A percentile compares a stretch with the other conserved stretches of the same genome.
Conservation (phyloP, 1,140 invertebrate genomes). For the Helicoverpa zea region DNA sequence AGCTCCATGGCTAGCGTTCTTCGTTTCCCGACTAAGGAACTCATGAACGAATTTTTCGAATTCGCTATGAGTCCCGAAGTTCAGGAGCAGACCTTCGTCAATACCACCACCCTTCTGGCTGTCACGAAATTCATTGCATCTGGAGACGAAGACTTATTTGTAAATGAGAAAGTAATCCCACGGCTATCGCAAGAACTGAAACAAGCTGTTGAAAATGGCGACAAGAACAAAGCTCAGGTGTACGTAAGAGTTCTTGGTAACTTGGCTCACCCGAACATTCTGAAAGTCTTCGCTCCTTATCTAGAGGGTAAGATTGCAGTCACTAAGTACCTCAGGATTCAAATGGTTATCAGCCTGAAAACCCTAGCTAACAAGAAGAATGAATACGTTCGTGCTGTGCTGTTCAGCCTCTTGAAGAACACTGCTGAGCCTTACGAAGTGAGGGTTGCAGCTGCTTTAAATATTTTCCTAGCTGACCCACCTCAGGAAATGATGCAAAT, state of each 20-base stretch:
- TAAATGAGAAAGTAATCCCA: constrained; percentile 87
- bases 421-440: constrained; percentile 88
- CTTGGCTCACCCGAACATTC: constrained; percentile 87
- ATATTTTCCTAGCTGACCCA: constrained; percentile 87
- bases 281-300: constrained; percentile 89
- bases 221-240: constrained; percentile 87
- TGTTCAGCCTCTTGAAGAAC: constrained; percentile 90
- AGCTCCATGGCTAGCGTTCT: constrained; percentile 83
- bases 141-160: constrained; percentile 84
- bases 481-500: constrained; percentile 88
- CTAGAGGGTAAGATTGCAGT: constrained; percentile 88
- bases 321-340: constrained; percentile 88
- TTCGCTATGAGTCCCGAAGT: constrained; percentile 86
- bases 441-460: constrained; percentile 88
- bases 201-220: constrained; percentile 82
- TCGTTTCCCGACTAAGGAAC: constrained; percentile 88
- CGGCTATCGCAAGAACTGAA: constrained; percentile 86
- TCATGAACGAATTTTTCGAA: constrained; percentile 87
- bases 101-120: constrained; percentile 86
- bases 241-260: constrained; percentile 89
- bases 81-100: constrained; percentile 80
- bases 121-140: constrained; percentile 88
- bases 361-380: constrained; percentile 85
- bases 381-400: constrained; percentile 85
- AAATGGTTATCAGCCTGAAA: constrained; percentile 88